Evolutionary conservation across 2,113 vertebrate genomes (phyloP).

Genomic region (Catharus minimus): DNA sequence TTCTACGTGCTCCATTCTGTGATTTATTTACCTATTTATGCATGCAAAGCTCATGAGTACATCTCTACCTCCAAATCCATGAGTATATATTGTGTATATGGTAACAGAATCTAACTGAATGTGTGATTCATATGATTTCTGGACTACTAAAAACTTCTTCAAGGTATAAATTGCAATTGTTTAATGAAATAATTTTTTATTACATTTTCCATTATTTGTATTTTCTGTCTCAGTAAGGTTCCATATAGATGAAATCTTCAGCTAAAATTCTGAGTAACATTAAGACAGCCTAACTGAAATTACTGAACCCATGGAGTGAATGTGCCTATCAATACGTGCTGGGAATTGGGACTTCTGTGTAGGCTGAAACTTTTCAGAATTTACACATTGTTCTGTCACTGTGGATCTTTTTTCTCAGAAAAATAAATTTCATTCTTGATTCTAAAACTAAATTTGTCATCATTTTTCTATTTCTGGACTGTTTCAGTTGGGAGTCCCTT

Average conservation of each 20-base stretch:
- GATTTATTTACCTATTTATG: not conserved
- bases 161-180: not conserved
- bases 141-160: not conserved
- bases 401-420: not conserved
- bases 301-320: not conserved
- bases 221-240: not conserved
- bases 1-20: not conserved
- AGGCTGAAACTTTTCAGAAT: not conserved
- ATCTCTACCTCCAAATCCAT: not conserved
- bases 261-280: not conserved
- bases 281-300: not conserved
- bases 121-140: not conserved
- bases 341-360: not conserved
- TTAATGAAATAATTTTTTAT: not conserved
- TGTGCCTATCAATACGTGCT: not conserved
- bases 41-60: accelerated
- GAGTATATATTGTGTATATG: not conserved
- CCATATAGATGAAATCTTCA: not conserved
- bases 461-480: not conserved
- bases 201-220: not conserved
- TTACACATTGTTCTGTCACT: not conserved
- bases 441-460: not conserved
- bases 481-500: not conserved
- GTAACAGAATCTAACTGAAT: not conserved
- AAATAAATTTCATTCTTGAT: not conserved